These are phyloP conservation scores for Dryocosmus kuriphilus DNA, from an alignment of 2,888 invertebrate genomes.

Conservation along the genomic window DNA sequence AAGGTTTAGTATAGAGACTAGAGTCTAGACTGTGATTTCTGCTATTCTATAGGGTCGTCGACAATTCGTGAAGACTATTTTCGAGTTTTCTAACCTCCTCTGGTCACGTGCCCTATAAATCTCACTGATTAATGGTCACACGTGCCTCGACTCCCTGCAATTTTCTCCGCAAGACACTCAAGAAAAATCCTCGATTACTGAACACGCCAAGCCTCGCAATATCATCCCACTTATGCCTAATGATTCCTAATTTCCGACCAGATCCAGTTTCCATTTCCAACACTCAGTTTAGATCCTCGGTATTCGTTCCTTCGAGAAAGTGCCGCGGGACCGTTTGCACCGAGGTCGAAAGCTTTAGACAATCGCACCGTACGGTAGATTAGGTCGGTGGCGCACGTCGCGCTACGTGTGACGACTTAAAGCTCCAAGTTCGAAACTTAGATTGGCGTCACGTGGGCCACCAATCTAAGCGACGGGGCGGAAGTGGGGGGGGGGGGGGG, in stretches of 20 bases:
- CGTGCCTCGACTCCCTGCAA: background rate
- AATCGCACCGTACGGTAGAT: constrained; percentile 59
- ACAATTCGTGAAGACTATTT: background rate
- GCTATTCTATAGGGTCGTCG: background rate
- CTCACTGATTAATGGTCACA: background rate
- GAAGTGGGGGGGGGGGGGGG: constrained; percentile 51
- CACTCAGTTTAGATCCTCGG: background rate
- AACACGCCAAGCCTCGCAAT: background rate
- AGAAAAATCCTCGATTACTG: background rate
- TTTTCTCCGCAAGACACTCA: background rate
- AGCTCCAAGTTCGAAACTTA: constrained; percentile 69
- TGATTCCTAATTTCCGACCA: background rate
- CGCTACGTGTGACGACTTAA: constrained; percentile 63
- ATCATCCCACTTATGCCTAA: background rate
- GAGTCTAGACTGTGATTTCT: background rate
- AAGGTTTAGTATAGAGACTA: too few relatives aligned
- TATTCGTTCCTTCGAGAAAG: constrained; percentile 45
- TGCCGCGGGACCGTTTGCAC: constrained; percentile 47
- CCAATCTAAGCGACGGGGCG: constrained; percentile 50
- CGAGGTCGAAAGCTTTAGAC: constrained; percentile 52
- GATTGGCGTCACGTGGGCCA: constrained; percentile 70
- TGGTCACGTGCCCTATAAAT: constrained; percentile 4
- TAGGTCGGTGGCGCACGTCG: constrained; percentile 61
- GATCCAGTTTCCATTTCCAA: background rate
- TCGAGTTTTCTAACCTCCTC: background rate